These are phyloP conservation scores for Micromussa lordhowensis DNA, from an alignment of 92 coral and sea anemone genomes.

Conservation along the genomic window DNA sequence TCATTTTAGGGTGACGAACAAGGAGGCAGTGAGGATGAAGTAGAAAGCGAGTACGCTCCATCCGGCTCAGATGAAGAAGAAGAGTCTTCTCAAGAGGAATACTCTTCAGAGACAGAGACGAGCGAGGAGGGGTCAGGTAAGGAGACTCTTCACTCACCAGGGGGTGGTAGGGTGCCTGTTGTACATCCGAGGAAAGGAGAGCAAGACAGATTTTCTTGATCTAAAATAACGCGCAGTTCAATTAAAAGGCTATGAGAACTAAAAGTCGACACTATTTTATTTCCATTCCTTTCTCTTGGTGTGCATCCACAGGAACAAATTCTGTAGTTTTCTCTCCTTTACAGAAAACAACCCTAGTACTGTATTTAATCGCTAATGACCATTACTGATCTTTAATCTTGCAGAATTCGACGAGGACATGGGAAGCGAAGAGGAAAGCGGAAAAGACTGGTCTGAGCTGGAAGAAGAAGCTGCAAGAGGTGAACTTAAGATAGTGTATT, in stretches of 20 bases:
- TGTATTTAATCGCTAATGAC: no score
- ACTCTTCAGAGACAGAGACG: constrained; percentile 95
- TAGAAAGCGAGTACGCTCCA: constrained; percentile 92
- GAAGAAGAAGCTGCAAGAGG: constrained; percentile 97
- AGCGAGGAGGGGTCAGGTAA: constrained; percentile 90
- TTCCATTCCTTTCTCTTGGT: background rate
- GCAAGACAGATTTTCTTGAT: no score
- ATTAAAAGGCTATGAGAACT: no score
- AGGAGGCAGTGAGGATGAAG: constrained; percentile 74
- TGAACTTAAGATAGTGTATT: background rate
- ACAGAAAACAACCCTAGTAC: background rate
- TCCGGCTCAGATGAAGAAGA: constrained; percentile 81
- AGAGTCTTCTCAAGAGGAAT: constrained; percentile 78
- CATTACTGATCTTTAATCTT: background rate
- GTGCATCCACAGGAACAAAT: background rate
- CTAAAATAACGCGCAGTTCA: no score
- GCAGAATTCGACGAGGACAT: constrained; percentile 93
- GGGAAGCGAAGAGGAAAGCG: constrained; percentile 99
- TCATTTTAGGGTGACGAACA: constrained; percentile 70
- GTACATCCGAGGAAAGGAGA: no score
- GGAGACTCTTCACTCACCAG: background rate
- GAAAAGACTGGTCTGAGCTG: constrained; percentile 98
- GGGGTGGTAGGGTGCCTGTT: background rate
- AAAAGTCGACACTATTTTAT: background rate
- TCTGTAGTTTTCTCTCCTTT: background rate